Conservation (phyloP, 2,797 vertebrate genomes). For the Oreortyx pictus region DNA sequence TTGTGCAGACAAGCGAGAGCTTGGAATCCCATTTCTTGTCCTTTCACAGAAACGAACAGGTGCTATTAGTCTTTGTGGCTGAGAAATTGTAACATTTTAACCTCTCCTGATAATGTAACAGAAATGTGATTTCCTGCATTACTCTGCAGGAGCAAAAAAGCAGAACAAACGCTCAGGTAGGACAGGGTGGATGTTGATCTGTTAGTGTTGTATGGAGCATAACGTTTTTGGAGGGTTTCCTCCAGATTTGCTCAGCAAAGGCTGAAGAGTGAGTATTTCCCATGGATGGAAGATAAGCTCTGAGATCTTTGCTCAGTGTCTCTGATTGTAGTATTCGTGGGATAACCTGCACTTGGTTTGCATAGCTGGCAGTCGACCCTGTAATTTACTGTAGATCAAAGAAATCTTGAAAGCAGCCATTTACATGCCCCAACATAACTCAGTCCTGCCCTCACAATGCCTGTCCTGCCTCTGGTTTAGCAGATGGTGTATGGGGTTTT, state of each 20-base stretch:
- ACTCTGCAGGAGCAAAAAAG: not conserved
- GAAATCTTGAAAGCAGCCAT: not conserved
- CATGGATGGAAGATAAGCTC: rapidly evolving
- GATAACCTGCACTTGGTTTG: not conserved
- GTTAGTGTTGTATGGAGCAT: not conserved
- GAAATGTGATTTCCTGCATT: rapidly evolving
- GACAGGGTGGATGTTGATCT: not conserved
- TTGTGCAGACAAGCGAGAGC: not conserved
- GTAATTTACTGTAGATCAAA: not conserved
- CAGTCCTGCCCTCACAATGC: not conserved
- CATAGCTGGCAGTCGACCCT: not conserved
- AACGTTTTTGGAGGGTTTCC: rapidly evolving
- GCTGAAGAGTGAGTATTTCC: rapidly evolving
- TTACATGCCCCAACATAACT: rapidly evolving
- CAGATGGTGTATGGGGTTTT: not conserved
- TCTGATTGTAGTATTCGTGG: not conserved
- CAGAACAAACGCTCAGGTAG: rapidly evolving
- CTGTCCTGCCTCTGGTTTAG: rapidly evolving
- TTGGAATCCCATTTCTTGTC: not conserved
- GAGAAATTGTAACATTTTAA: rapidly evolving
- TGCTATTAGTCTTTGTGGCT: not conserved
- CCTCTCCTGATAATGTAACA: rapidly evolving
- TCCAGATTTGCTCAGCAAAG: rapidly evolving
- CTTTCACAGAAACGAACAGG: not conserved
- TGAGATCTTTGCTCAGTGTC: not conserved